phyloP scores from a whole-genome alignment of 2,888 invertebrate species.

The Stratiomys singularior region DNA sequence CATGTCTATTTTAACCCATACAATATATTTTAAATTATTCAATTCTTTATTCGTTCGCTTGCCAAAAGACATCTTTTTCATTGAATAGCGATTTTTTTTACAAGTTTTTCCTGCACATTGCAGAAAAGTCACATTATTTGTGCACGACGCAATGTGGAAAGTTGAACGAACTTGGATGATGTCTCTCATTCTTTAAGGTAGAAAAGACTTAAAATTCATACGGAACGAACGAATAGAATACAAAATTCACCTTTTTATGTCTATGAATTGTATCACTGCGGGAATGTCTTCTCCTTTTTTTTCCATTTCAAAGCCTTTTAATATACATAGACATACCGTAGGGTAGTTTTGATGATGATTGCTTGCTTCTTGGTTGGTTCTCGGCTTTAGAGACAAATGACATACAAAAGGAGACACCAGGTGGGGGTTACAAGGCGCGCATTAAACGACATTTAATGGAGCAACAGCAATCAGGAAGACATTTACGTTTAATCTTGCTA shows the following conservation, averaged over 20 bases:
- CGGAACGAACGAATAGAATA: neutral
- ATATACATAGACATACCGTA: slow-evolving; percentile 13
- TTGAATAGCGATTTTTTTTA: neutral
- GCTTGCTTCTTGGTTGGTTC: slow-evolving; percentile 8
- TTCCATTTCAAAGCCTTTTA: neutral
- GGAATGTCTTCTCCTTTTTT: neutral
- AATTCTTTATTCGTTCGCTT: no score
- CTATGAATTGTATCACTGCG: slow-evolving; percentile 9
- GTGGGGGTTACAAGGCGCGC: neutral
- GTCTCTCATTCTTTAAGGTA: slow-evolving; percentile 10
- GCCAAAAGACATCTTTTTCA: neutral
- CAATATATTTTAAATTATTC: no score
- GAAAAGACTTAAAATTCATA: neutral
- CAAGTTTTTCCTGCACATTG: neutral
- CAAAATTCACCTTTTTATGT: slow-evolving; percentile 23
- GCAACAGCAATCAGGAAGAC: slow-evolving; percentile 27
- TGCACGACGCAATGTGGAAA: slow-evolving; percentile 1
- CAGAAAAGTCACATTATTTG: neutral
- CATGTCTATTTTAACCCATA: no score
- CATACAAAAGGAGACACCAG: neutral
- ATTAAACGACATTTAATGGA: slow-evolving; percentile 11
- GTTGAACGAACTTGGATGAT: slow-evolving; percentile 16
- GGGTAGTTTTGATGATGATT: slow-evolving; percentile 36
- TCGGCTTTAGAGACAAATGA: neutral
- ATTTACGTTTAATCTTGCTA: neutral